Evolutionary conservation across 1,140 invertebrate genomes (phyloP).

Genomic region (Drosophila tristis): DNA sequence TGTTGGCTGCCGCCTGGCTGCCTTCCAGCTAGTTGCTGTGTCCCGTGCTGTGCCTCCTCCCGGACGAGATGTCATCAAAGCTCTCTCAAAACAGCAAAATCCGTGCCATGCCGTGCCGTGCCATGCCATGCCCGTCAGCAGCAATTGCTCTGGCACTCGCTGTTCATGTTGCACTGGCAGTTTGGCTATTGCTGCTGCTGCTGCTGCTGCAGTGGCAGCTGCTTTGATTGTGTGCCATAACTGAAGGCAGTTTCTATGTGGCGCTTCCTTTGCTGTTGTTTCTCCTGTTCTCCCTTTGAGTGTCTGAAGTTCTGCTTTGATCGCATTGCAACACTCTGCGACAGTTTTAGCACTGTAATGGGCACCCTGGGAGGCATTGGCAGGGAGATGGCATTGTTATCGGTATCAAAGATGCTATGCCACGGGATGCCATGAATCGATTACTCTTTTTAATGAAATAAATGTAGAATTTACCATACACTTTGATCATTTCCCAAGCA

Average conservation of each 20-base stretch:
- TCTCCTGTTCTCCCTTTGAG: neutral
- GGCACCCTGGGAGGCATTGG: conserved; percentile 23
- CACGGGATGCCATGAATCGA: neutral
- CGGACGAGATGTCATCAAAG: conserved; percentile 42
- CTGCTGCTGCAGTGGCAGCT: conserved; percentile 1
- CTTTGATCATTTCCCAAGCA: too few species aligned
- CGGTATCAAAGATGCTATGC: conserved; percentile 12
- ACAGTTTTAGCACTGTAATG: conserved; percentile 56
- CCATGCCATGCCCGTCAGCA: conserved; percentile 20
- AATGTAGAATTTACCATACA: too few species aligned
- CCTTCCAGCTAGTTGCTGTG: conserved; percentile 58
- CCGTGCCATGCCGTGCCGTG: conserved; percentile 5
- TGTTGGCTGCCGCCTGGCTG: conserved; percentile 62
- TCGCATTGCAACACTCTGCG: conserved; percentile 57
- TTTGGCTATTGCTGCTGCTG: conserved; percentile 17
- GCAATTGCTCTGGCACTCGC: neutral
- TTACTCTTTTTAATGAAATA: too few species aligned
- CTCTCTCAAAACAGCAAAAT: conserved; percentile 41
- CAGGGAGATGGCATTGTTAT: conserved; percentile 3
- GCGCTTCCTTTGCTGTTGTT: neutral
- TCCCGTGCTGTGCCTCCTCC: conserved; percentile 2
- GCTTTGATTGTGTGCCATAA: conserved; percentile 59
- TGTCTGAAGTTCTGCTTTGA: conserved; percentile 50
- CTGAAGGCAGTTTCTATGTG: conserved; percentile 44
- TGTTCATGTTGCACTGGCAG: conserved; percentile 13